A percentile compares a stretch with the other conserved stretches of the same genome.
Conservation (phyloP, 2,888 invertebrate genomes). For the Lasioglossum pauxillum region DNA sequence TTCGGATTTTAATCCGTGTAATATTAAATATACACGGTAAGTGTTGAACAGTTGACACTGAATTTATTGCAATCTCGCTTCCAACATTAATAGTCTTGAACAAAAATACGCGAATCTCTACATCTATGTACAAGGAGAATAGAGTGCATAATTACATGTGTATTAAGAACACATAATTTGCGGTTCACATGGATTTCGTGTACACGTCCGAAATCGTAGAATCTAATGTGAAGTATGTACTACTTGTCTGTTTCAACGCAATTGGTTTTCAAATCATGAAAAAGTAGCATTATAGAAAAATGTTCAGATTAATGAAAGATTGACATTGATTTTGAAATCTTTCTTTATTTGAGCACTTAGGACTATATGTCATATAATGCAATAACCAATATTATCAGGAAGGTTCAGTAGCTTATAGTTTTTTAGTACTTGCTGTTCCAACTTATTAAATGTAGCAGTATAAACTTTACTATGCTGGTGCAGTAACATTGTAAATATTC, state of each 20-base stretch:
- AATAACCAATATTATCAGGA: slow-evolving; percentile 37
- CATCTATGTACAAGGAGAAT: not conserved
- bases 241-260: not conserved
- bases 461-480: slow-evolving; percentile 30
- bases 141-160: not conserved
- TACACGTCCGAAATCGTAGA: not conserved
- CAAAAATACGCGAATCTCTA: not conserved
- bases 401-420: slow-evolving; percentile 7
- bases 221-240: not conserved
- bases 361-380: slow-evolving; percentile 52
- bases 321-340: not conserved
- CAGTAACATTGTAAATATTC: slow-evolving; percentile 29
- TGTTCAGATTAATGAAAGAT: not conserved
- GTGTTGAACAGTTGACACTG: not conserved
- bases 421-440: slow-evolving; percentile 20
- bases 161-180: not conserved
- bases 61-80: not conserved
- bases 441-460: slow-evolving; percentile 29
- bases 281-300: not conserved
- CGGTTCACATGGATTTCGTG: not conserved
- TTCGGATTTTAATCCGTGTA: not conserved
- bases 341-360: slow-evolving; percentile 58
- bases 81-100: not conserved
- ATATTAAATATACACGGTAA: not conserved
- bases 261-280: not conserved